Evolutionary conservation across 2,888 invertebrate genomes (phyloP), one percentile per base, ranked within the genome.

Genomic region (Zele albiditarsus): DNA sequence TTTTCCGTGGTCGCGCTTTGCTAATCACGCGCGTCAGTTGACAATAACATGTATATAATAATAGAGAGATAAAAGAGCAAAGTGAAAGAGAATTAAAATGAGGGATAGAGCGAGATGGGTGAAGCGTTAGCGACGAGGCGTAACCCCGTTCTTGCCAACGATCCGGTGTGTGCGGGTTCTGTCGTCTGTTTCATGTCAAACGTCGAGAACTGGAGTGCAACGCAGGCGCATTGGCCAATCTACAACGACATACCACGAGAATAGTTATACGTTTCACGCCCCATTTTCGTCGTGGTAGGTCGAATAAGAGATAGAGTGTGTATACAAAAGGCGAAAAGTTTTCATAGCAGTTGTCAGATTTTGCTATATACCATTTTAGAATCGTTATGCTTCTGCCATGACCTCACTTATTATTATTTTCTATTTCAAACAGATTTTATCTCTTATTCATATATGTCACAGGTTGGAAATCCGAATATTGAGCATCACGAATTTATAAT

Each of bases 141-240:
- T 74, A 74, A 71, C 74, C 74, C 58, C 70, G 69, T 74, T 74
- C 65, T 63, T 53, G 63, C 49, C 46, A 62, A 62, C 74, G 38
- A 70, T 70, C 65, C 53, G 42, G 57, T 57, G 25, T 63, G 27
- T 42, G 42, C 57, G 23, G 73, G 65, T 71, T 71, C 42, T 23
- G 62, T 71, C 71, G 62, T 71, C 60, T 71, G 62, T 60, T 71
- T 42, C 27, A 20, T 71, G 62, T 71, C 71, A 71, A 71, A 71
- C 62, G 46, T 71, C 62, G 27, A 53, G 49, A 71, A 71, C 62
- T 71, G 62, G 62, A 71, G 71, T 71, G 62, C 62, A 71, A 71
- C 71, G 71, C 71, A 71, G 42, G 71, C 71, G 71, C 62, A 42
- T 71, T 63, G 1, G 20, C 38, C 14, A 62, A 33, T 63, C 3